These are phyloP conservation scores for Nautilus pompilius DNA, from an alignment of 1,140 invertebrate species.

Conservation along the genomic window DNA sequence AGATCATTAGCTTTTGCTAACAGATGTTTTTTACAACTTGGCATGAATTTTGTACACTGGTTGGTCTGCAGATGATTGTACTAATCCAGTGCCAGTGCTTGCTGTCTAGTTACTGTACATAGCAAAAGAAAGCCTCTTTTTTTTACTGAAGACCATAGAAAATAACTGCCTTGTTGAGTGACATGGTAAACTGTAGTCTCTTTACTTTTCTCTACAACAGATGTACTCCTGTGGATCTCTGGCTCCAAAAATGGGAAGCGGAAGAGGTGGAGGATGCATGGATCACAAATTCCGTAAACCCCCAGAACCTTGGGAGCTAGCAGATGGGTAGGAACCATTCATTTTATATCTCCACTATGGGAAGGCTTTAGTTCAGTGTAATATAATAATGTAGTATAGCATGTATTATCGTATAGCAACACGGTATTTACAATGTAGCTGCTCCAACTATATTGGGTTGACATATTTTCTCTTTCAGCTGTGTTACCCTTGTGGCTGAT, in stretches of 20 bases:
- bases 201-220: constrained; percentile 28
- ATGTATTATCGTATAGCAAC: background rate
- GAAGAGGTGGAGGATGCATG: constrained; percentile 57
- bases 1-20: no score
- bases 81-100: no score
- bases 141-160: no score
- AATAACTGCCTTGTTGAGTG: no score
- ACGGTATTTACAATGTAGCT: background rate
- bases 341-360: background rate
- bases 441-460: background rate
- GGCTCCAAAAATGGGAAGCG: constrained; percentile 61
- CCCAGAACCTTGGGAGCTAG: constrained; percentile 62
- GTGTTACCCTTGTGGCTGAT: constrained; percentile 58
- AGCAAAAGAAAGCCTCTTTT: no score
- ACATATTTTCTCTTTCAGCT: constrained; percentile 46
- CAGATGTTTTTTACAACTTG: no score
- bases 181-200: background rate
- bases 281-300: constrained; percentile 59
- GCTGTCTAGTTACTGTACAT: no score
- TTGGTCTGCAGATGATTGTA: no score
- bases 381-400: no score
- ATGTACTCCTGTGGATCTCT: constrained; percentile 64
- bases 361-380: no score
- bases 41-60: no score
- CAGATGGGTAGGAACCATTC: constrained; percentile 58